A percentile compares a stretch with the other conserved stretches of the same genome.
These are phyloP conservation scores for Pygocentrus nattereri DNA, from an alignment of 2,797 vertebrate species.

Conservation along the genomic window DNA sequence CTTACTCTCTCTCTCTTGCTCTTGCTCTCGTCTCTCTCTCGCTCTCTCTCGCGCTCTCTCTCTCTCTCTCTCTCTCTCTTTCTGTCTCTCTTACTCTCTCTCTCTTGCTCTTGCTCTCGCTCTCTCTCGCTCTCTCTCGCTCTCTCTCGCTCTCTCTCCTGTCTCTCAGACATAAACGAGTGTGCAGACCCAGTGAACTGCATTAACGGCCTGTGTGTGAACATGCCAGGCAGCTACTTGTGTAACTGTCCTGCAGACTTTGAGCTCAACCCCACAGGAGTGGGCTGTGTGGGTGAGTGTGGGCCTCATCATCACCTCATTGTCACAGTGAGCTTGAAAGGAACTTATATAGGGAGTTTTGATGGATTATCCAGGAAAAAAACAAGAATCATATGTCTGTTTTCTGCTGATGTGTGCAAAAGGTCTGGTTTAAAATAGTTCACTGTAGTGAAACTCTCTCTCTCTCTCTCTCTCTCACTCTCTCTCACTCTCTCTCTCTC, in stretches of 20 bases:
- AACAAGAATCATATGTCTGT: no score
- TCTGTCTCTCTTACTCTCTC: conserved; percentile 32
- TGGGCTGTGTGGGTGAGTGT: conserved; percentile 90
- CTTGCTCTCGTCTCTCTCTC: no score
- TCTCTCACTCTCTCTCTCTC: background rate
- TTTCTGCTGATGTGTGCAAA: no score
- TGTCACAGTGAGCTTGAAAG: background rate
- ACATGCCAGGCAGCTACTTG: conserved; percentile 90
- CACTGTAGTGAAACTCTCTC: no score
- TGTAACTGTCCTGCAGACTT: conserved; percentile 95
- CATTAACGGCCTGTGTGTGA: conserved; percentile 92
- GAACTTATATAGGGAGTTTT: no score
- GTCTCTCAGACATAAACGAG: conserved; percentile 89
- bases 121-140: conserved; percentile 37
- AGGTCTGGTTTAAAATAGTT: no score
- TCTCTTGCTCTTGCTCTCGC: conserved; percentile 20
- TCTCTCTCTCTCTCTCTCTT: background rate
- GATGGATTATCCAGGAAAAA: no score
- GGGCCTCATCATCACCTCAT: background rate
- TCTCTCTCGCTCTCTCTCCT: conserved; percentile 19
- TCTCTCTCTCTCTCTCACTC: no score
- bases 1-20: no score
- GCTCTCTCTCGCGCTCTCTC: no score
- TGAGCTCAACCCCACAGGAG: conserved; percentile 90
- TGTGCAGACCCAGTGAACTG: conserved; percentile 93